Percentiles rank a stretch among this genome's conserved stretches.
phyloP scores from a whole-genome alignment of 1,140 invertebrate species.

The Maconellicoccus hirsutus region DNA sequence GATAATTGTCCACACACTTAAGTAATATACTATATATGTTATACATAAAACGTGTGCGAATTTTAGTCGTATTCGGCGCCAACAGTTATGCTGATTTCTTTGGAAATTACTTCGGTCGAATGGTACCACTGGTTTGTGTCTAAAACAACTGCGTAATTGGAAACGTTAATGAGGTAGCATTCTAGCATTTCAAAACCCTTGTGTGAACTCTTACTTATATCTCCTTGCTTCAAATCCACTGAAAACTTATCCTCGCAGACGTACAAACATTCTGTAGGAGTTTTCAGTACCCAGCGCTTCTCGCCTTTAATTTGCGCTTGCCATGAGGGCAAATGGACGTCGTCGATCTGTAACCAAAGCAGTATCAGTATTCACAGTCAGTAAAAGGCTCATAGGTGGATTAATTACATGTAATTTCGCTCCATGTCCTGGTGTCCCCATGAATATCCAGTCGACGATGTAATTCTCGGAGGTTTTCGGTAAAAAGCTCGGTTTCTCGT shows the following conservation, averaged over 20 bases:
- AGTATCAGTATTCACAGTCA: no score
- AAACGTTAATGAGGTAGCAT: no score
- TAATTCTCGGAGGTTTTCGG: slow-evolving; percentile 69
- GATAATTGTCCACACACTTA: slow-evolving; percentile 3
- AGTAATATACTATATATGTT: neutral
- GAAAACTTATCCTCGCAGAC: slow-evolving; percentile 50
- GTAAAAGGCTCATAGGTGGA: no score
- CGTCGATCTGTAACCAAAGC: slow-evolving; percentile 58
- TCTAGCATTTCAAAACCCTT: no score
- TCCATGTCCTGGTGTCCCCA: slow-evolving; percentile 83
- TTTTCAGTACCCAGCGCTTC: slow-evolving; percentile 77
- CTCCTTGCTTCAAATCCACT: slow-evolving; percentile 65
- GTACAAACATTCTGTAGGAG: slow-evolving; percentile 77
- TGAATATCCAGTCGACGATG: slow-evolving; percentile 89
- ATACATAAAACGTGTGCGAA: neutral
- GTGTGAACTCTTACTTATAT: slow-evolving; percentile 75
- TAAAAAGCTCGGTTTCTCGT: slow-evolving; percentile 76
- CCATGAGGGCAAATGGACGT: slow-evolving; percentile 83
- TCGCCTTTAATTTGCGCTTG: slow-evolving; percentile 79
- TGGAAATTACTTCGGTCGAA: slow-evolving; percentile 70
- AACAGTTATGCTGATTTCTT: slow-evolving; percentile 86
- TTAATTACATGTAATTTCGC: slow-evolving; percentile 75
- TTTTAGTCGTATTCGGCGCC: slow-evolving; percentile 84
- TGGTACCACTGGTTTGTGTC: slow-evolving; percentile 95
- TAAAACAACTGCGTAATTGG: slow-evolving; percentile 56